These are phyloP conservation scores for Armadillidium nasatum DNA, from an alignment of 1,140 invertebrate species.

Conservation along the genomic window DNA sequence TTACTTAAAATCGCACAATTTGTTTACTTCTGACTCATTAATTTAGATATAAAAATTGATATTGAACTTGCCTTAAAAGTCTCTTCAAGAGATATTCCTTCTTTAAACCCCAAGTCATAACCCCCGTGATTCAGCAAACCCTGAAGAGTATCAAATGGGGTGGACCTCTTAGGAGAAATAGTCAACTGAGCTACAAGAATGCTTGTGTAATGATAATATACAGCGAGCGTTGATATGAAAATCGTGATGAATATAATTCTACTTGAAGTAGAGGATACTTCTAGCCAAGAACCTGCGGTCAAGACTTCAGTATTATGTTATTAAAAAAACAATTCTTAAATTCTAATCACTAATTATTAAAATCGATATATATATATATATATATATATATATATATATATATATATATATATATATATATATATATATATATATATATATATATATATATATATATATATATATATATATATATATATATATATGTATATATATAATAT, in stretches of 20 bases:
- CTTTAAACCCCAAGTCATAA: neutral
- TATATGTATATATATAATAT: neutral
- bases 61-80: neutral
- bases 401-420: neutral
- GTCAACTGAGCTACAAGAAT: conserved; percentile 39
- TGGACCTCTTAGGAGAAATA: conserved; percentile 25
- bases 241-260: conserved; percentile 16
- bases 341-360: neutral
- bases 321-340: neutral
- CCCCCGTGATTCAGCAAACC: neutral
- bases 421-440: neutral
- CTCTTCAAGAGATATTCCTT: neutral
- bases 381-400: neutral
- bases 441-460: neutral
- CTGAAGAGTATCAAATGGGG: neutral
- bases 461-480: neutral
- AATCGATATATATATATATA: neutral
- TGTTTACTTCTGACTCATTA: too few species aligned
- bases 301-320: neutral
- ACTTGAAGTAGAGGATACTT: neutral
- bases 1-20: too few species aligned
- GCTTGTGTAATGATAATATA: conserved; percentile 42
- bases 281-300: neutral
- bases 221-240: conserved; percentile 34
- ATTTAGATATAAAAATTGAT: too few species aligned